phyloP scores from a whole-genome alignment of 2,113 vertebrate genomes.

The Anser cygnoides region DNA sequence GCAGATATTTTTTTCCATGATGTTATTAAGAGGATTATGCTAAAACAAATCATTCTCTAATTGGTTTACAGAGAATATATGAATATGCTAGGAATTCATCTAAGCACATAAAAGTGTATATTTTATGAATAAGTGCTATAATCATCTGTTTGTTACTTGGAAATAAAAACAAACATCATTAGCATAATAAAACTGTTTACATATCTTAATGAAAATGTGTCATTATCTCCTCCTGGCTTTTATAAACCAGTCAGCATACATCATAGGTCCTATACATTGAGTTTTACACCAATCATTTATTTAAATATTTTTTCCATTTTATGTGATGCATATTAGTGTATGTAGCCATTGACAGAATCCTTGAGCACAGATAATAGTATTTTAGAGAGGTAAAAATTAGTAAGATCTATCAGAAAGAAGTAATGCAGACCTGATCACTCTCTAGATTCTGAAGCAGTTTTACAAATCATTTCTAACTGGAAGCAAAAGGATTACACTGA shows the following conservation, averaged over 20 bases:
- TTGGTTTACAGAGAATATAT: not conserved
- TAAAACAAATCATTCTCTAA: not conserved
- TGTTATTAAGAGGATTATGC: not conserved
- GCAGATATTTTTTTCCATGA: not conserved
- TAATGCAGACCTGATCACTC: not conserved
- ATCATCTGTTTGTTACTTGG: constrained; percentile 1
- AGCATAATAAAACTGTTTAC: constrained; percentile 9
- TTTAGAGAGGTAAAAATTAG: not conserved
- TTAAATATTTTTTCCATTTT: not conserved
- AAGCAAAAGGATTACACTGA: constrained; percentile 67
- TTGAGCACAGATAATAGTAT: not conserved
- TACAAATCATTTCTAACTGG: constrained; percentile 51
- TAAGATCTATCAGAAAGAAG: not conserved
- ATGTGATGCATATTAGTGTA: not conserved
- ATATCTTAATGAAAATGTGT: not conserved
- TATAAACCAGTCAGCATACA: not conserved
- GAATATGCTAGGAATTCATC: not conserved
- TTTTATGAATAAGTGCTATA: not conserved
- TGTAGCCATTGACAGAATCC: not conserved
- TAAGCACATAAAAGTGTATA: not conserved
- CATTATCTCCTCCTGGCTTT: not conserved
- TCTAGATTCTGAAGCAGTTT: not conserved
- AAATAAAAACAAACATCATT: constrained; percentile 13
- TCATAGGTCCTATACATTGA: not conserved
- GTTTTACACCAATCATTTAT: not conserved